Evolutionary conservation across 2,797 vertebrate species (phyloP).

Genomic region (Momotus momota): DNA sequence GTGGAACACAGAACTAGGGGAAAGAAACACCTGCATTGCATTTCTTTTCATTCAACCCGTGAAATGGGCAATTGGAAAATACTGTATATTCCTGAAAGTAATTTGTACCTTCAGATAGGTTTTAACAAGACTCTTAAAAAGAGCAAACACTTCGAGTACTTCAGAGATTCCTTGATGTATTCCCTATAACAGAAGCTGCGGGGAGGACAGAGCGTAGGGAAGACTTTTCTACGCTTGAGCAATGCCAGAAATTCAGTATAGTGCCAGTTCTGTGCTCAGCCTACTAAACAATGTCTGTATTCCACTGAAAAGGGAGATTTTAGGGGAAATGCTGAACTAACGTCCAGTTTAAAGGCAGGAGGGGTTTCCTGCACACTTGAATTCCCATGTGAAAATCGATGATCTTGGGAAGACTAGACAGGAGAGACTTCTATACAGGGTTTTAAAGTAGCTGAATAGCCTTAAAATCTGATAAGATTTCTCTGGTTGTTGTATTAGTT

Average conservation of each 20-base stretch:
- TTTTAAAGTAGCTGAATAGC: not conserved
- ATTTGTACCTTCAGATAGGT: not conserved
- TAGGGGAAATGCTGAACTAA: not conserved
- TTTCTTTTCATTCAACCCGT: not conserved
- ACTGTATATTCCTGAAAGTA: not conserved
- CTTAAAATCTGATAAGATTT: not conserved
- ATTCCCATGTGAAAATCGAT: not conserved
- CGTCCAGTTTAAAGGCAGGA: not conserved
- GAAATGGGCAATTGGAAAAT: not conserved
- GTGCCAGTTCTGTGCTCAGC: not conserved
- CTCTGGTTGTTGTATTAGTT: not conserved
- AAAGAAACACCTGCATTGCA: too few species aligned
- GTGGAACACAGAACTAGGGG: not conserved
- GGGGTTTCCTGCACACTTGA: not conserved
- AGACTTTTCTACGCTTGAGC: accelerated
- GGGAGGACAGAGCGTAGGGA: not conserved
- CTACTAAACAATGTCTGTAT: not conserved
- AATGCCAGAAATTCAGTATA: not conserved
- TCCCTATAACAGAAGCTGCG: accelerated
- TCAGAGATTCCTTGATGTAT: not conserved
- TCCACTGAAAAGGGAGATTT: not conserved
- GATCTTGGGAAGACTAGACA: not conserved
- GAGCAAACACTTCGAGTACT: not conserved
- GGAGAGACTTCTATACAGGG: not conserved
- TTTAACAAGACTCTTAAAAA: not conserved